phyloP scores from a whole-genome alignment of 1,140 invertebrate genomes.

The Bombus picipes region DNA sequence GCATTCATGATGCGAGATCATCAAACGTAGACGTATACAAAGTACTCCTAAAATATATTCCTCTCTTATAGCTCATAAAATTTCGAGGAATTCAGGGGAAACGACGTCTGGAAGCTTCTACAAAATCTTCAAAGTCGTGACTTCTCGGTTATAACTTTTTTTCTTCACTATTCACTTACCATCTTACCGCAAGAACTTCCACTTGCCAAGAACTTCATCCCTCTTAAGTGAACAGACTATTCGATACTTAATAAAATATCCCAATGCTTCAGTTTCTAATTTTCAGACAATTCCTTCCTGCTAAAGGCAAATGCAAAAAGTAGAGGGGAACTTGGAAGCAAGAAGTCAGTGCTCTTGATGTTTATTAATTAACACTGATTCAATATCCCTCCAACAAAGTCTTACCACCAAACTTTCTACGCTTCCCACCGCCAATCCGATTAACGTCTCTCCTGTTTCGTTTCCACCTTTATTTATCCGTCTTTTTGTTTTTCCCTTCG shows the following conservation, averaged over 20 bases:
- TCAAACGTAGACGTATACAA: not conserved
- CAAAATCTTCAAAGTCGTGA: not conserved
- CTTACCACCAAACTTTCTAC: slow-evolving; percentile 51
- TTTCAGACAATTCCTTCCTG: not conserved
- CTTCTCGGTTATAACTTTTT: not conserved
- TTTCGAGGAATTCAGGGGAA: not conserved
- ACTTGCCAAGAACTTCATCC: not conserved
- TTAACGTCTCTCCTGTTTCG: slow-evolving; percentile 41
- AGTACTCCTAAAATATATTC: not conserved
- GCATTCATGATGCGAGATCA: not conserved
- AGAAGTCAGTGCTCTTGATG: slow-evolving; percentile 16
- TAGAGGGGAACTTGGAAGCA: not conserved
- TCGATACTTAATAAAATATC: not conserved
- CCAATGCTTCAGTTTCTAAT: not conserved
- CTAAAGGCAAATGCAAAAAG: not conserved
- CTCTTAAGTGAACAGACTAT: not conserved
- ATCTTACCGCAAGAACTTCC: not conserved
- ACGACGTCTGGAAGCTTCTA: not conserved
- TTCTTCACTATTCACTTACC: not conserved
- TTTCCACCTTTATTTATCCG: not conserved
- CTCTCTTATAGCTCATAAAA: not conserved
- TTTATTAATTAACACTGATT: slow-evolving; percentile 51
- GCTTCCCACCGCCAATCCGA: slow-evolving; percentile 58
- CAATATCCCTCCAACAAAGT: slow-evolving; percentile 28
- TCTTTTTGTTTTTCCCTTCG: not conserved